A percentile compares a stretch with the other conserved stretches of the same genome.
Conservation (phyloP, 2,888 invertebrate genomes). For the Ganaspis brasiliensis region DNA sequence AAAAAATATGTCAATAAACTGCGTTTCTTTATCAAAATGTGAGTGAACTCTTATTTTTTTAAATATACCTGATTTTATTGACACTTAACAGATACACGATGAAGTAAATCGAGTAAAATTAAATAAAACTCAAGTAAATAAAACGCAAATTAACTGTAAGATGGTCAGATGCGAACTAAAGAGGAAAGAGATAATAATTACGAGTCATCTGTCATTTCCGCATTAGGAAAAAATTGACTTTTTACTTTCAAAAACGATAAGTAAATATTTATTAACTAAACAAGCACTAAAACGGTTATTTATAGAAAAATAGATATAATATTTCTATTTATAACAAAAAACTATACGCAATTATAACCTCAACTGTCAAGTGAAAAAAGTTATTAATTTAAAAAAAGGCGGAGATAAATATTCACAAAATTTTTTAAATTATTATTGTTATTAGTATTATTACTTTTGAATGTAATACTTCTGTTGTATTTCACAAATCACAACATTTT, state of each 20-base stretch:
- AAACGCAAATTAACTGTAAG: no score
- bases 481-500: constrained; percentile 31
- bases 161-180: no score
- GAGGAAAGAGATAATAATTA: background rate
- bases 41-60: no score
- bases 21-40: no score
- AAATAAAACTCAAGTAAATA: no score
- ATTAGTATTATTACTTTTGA: background rate
- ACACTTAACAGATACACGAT: no score
- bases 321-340: no score
- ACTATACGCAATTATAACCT: background rate
- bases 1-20: no score
- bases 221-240: constrained; percentile 23
- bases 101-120: no score
- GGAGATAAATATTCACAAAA: background rate
- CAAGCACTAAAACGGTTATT: background rate
- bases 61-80: no score
- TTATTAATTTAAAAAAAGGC: background rate
- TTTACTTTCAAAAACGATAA: constrained; percentile 32
- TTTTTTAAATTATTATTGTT: background rate
- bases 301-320: no score
- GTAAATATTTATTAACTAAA: constrained; percentile 8
- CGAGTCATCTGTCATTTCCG: constrained; percentile 28
- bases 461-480: background rate
- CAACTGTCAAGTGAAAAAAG: background rate